Base-by-base conservation (phyloP, 2,113 vertebrate species). In the Scomber colias region DNA sequence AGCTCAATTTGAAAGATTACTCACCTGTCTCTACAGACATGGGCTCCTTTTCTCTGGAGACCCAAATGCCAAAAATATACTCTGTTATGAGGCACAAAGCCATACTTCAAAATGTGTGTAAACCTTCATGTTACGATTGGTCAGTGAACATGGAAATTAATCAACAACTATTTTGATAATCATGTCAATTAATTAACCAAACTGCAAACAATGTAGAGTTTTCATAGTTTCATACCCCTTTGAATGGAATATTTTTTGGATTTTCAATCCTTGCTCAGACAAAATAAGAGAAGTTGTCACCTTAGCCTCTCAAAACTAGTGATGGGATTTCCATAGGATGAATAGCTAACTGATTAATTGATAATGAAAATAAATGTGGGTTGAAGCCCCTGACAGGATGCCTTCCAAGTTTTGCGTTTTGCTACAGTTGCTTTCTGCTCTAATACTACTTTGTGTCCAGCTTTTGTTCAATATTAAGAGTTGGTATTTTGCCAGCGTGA, bases 11-110 rank as follows among this genome's bases (percentile, higher is more conserved):
- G 14, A 6, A 45, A 65, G 45, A 24, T 19, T 56, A 5, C 5
- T 19, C 1, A 10, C 19, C 11, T 67, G 50, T 61, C 54, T 31
- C 45, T 19, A 24, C 44, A 35, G 60, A 56, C 5, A 21, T 64
- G 55, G 19, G 4, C 65, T 71, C 66, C 50, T 76, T 44, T 21
- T 53, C 59, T 75, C 62, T 68, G 15, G 40, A 59, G 70, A 53
- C 65, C 56, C 17, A 50, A 0, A 24, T 35, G 49, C 68, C 75
- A 74, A 88, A 83, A 71, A 70, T 76, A 73, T 30, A 15, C 64
- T 82, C n/a, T 19, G 44, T 82, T 71, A 27, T 62, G 27, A 81
- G 53, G 35, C 0, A 49, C 56, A 72, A 56, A 62, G 71, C 56
- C n/a, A 24, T 46, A 27, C 27, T 69, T 76, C 49, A 35, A 51